Evolutionary conservation across 2,888 invertebrate species (phyloP).

Genomic region (Drosophila koepferae): DNA sequence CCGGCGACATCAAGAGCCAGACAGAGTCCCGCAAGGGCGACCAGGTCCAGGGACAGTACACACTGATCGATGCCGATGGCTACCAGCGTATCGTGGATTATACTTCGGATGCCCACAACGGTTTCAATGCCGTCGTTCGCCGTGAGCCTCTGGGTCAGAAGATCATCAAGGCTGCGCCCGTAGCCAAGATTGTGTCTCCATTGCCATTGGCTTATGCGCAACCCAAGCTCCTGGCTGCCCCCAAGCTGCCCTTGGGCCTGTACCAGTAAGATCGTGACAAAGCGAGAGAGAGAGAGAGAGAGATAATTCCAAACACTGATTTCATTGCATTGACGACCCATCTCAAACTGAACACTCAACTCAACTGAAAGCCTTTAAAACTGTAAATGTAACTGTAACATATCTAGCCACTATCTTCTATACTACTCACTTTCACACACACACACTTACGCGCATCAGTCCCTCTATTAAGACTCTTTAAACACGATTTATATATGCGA

Average conservation of each 20-base stretch:
- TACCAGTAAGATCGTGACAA: conserved; percentile 51
- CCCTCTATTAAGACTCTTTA: conserved; percentile 48
- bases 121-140: conserved; percentile 87
- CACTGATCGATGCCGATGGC: conserved; percentile 86
- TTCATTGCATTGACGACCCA: conserved; percentile 73
- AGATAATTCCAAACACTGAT: conserved; percentile 67
- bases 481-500: conserved; percentile 22
- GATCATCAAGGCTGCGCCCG: conserved; percentile 83
- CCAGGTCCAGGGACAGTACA: conserved; percentile 86
- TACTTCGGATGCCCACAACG: conserved; percentile 86
- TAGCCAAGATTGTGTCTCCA: conserved; percentile 81
- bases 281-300: conserved; percentile 49
- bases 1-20: conserved; percentile 86
- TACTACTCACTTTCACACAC: conserved; percentile 27
- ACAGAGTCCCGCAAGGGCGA: conserved; percentile 86
- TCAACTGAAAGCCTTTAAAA: conserved; percentile 30
- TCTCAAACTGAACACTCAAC: conserved; percentile 45
- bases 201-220: conserved; percentile 73
- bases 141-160: conserved; percentile 86
- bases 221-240: conserved; percentile 68
- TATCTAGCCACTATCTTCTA: conserved; percentile 18
- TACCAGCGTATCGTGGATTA: conserved; percentile 86
- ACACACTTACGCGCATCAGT: conserved; percentile 30
- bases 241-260: conserved; percentile 60
- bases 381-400: conserved; percentile 34